Evolutionary conservation across 2,797 vertebrate species (phyloP).

Genomic region (Cossypha heuglini): DNA sequence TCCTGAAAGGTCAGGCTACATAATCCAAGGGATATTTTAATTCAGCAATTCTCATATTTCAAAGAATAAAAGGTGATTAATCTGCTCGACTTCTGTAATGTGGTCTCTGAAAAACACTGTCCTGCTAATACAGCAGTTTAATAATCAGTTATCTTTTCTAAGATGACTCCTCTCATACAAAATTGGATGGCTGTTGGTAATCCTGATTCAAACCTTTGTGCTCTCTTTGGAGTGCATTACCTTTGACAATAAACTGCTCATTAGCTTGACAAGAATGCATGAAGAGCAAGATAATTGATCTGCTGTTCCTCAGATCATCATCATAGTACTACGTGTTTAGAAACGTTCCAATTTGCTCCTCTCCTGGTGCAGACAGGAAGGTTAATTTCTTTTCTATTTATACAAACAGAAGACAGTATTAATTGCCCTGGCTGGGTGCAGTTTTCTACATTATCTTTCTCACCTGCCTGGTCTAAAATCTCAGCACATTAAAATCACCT

Average conservation of each 20-base stretch:
- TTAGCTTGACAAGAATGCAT: conserved; percentile 24
- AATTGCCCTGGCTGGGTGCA: background rate
- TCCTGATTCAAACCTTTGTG: conserved; percentile 4
- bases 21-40: background rate
- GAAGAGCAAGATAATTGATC: conserved; percentile 8
- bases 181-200: conserved; percentile 27
- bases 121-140: background rate
- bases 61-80: background rate
- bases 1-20: background rate
- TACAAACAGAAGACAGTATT: background rate
- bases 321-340: background rate
- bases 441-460: background rate
- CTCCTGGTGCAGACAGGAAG: conserved; percentile 15
- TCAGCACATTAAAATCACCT: background rate
- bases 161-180: conserved; percentile 13
- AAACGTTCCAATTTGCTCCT: conserved; percentile 1
- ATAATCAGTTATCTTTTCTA: background rate
- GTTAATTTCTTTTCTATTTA: conserved; percentile 37
- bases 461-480: conserved; percentile 1
- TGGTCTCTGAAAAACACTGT: background rate
- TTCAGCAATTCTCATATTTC: background rate
- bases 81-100: background rate
- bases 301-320: background rate
- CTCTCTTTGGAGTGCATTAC: conserved; percentile 36
- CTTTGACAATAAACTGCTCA: conserved; percentile 44